Evolutionary conservation across 2,888 invertebrate species (phyloP), one percentile per base, ranked within the genome.

Genomic region (Lasius fuliginosus): DNA sequence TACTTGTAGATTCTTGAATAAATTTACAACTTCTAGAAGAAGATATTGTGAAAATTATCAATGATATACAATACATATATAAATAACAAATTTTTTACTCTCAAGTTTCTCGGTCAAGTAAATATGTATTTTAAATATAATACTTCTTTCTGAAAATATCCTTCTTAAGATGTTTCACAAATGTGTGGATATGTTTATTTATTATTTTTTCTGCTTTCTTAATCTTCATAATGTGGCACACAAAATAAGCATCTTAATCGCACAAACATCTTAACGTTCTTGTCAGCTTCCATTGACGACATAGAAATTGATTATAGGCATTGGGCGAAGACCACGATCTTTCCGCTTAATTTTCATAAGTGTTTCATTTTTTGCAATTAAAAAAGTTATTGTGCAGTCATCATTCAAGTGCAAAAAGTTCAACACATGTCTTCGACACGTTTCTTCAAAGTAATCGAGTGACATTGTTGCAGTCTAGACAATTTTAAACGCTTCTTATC

Each of bases 321-420:
- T 12, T 11, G 15, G 30, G 0, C 15, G 6, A 75, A 75, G 46
- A 15, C 1, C 15, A 49, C 4, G 15, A 33, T 56, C 6, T 33
- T 65, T 46, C 1, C 1, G 1, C 15, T 76, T 53, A 76, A 56
- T 53, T 53, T 65, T 65, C 6, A 65, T 67, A 36, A 76, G 6
- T 67, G 18, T 5, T 4, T 40, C 1, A 36, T 27, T 12, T 53
- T 67, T 67, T 64, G 0, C 23, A 11, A 53, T 40, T 8, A 8
- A 4, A 36, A 67, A 53, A 56, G 40, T 65, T 40, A 12, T 64
- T 36, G 23, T 8, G 9, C 9, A 1, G 18, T 18, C 30, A 62
- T 18, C 18, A 58, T 58, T 27, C 23, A 23, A 23, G 12, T 12
- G 12, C 15, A 62, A 30, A 62, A 6, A 30, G 9, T 58, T 40